phyloP scores from a whole-genome alignment of 2,113 vertebrate genomes.

The Barbus barbus region DNA sequence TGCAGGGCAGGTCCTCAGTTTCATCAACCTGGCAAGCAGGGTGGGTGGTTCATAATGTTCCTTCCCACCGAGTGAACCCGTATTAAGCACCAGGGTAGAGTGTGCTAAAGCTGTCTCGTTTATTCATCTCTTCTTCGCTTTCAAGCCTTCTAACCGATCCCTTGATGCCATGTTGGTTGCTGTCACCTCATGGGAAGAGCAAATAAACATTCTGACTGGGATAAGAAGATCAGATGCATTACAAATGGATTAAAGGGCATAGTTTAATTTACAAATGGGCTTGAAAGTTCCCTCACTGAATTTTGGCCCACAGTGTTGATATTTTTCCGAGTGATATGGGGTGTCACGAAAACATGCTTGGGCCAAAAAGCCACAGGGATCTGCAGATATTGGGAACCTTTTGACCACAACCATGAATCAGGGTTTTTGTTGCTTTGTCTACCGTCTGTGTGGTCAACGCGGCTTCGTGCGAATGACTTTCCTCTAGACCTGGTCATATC shows the following conservation, averaged over 20 bases:
- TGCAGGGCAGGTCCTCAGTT: conserved; percentile 43
- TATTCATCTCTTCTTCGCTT: neutral
- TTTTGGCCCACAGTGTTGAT: conserved; percentile 30
- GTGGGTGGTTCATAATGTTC: conserved; percentile 65
- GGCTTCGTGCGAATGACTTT: conserved; percentile 64
- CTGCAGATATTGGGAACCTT: conserved; percentile 32
- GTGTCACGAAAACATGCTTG: conserved; percentile 35
- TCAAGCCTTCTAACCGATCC: neutral
- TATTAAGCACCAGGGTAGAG: conserved; percentile 54
- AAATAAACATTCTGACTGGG: conserved; percentile 38
- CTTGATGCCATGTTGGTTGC: neutral
- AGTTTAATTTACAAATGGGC: conserved; percentile 36
- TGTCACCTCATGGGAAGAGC: neutral
- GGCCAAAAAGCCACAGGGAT: conserved; percentile 37
- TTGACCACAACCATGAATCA: too few species aligned
- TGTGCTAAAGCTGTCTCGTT: conserved; percentile 38
- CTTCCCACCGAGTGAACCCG: conserved; percentile 75
- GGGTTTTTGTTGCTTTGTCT: too few species aligned
- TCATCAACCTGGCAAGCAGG: conserved; percentile 53
- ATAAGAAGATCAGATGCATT: conserved; percentile 20
- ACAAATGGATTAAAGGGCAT: conserved; percentile 32
- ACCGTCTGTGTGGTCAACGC: conserved; percentile 49
- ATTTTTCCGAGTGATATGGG: conserved; percentile 27
- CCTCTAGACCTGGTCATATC: conserved; percentile 68
- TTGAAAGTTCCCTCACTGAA: conserved; percentile 23